Conservation (phyloP, 2,888 invertebrate genomes). For the Julus scandinavius region DNA sequence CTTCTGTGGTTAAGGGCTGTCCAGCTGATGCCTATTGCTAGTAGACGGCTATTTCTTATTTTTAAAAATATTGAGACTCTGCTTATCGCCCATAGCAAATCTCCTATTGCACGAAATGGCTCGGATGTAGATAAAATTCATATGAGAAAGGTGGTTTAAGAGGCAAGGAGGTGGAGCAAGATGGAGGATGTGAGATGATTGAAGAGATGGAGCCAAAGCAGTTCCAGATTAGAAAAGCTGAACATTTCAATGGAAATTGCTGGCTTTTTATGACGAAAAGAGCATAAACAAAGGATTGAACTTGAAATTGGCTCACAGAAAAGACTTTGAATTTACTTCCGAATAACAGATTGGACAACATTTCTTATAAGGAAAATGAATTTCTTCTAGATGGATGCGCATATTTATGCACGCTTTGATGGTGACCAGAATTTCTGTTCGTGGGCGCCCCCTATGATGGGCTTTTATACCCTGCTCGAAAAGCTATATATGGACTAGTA, state of each 20-base stretch:
- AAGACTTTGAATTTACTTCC: neutral
- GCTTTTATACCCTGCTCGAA: no score
- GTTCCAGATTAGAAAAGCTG: neutral
- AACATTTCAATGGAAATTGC: neutral
- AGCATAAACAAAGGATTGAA: slow-evolving; percentile 1
- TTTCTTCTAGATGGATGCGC: neutral
- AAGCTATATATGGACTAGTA: no score
- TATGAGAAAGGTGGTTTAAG: neutral
- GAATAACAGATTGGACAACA: neutral
- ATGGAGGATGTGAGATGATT: neutral
- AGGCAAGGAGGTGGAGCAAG: neutral
- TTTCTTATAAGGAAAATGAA: neutral
- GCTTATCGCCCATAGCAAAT: neutral
- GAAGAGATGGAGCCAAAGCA: neutral
- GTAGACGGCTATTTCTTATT: neutral
- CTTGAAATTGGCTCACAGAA: neutral
- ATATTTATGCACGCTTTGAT: neutral
- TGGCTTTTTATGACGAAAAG: neutral
- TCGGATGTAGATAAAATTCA: neutral
- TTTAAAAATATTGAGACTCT: neutral
- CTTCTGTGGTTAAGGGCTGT: no score
- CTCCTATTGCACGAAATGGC: neutral
- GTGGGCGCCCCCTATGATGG: neutral
- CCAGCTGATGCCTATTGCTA: no score
- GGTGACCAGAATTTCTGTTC: neutral